phyloP scores from a whole-genome alignment of 2,888 invertebrate genomes.

The Halocaridina rubra region DNA sequence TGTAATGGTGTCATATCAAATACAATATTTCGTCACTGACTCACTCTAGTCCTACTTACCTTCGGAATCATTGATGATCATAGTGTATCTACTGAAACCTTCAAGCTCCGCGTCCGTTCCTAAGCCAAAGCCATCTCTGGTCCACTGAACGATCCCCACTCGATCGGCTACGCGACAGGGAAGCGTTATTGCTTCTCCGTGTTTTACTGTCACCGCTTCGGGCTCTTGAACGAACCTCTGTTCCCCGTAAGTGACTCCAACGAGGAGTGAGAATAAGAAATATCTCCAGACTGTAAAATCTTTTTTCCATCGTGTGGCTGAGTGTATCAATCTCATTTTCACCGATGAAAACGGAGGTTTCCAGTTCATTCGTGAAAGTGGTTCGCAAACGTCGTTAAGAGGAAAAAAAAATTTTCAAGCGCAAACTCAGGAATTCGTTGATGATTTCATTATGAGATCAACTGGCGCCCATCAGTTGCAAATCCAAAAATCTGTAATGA shows the following conservation, averaged over 20 bases:
- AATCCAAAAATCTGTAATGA: neutral
- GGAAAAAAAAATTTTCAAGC: neutral
- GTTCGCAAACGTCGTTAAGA: neutral
- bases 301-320: neutral
- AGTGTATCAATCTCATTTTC: neutral
- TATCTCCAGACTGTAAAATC: neutral
- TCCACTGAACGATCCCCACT: constrained; percentile 94
- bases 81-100: constrained; percentile 92
- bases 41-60: constrained; percentile 73
- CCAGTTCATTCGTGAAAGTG: neutral
- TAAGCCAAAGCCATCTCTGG: constrained; percentile 94
- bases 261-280: neutral
- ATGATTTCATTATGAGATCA: constrained; percentile 10
- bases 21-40: no score
- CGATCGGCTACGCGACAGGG: constrained; percentile 88
- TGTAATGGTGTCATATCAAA: no score
- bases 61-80: constrained; percentile 96
- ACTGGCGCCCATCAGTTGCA: neutral
- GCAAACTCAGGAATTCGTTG: neutral
- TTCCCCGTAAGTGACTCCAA: constrained; percentile 68
- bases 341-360: constrained; percentile 3
- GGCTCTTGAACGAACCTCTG: constrained; percentile 94
- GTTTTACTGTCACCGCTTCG: constrained; percentile 88
- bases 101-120: constrained; percentile 90
- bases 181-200: constrained; percentile 87